Conservation (phyloP, 2,797 vertebrate species). For the Vespertilio murinus region DNA sequence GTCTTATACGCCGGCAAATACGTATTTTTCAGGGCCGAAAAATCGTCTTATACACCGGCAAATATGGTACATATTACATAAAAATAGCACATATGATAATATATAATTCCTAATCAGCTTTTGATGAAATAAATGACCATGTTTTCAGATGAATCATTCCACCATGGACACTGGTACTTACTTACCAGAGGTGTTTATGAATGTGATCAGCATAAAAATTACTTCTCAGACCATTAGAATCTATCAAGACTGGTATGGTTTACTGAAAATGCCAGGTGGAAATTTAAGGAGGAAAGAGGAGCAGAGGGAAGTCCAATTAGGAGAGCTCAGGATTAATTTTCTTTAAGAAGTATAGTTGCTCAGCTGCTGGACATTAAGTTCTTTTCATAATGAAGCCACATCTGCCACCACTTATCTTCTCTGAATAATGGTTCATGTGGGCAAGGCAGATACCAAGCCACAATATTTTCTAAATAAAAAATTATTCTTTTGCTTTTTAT, state of each 20-base stretch:
- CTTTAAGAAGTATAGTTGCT: not conserved
- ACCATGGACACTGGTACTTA: not conserved
- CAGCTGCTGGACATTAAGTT: not conserved
- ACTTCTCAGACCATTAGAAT: conserved; percentile 43
- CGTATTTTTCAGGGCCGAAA: too few relatives aligned
- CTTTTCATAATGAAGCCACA: not conserved
- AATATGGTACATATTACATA: not conserved
- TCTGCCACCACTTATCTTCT: conserved; percentile 38
- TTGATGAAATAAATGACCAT: conserved; percentile 41
- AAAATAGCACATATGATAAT: not conserved
- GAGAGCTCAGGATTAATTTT: conserved; percentile 44
- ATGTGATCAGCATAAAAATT: conserved; percentile 44
- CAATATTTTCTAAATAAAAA: conserved; percentile 34
- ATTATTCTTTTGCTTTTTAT: not conserved
- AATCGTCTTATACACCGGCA: too few relatives aligned
- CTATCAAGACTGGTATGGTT: conserved; percentile 43
- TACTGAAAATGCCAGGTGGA: conserved; percentile 59
- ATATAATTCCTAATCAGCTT: not conserved
- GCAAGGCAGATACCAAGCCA: not conserved
- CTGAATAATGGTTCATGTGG: not conserved
- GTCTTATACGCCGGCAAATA: too few relatives aligned
- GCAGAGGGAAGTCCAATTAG: conserved; percentile 38
- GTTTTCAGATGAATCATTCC: conserved; percentile 34
- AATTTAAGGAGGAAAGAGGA: conserved; percentile 56
- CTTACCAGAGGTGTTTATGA: conserved; percentile 46